These are phyloP conservation scores for human DNA, from an alignment of 2,113 vertebrate genomes.

Conservation along the genomic window GRCh38 chr1:228078001-228078500, in stretches of 20 bases:
- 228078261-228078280: not conserved
- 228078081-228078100: not conserved
- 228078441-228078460: not conserved
- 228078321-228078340: not conserved
- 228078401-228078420: not conserved
- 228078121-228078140: not conserved
- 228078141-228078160: not conserved
- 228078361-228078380: not conserved
- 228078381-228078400: not conserved
- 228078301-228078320: not conserved
- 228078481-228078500: too few relatives aligned
- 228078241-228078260: not conserved
- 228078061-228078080: not conserved
- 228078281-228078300: not conserved
- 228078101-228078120: not conserved
- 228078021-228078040: not conserved
- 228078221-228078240: too few relatives aligned
- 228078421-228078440: not conserved
- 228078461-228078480: not conserved
- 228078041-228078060: not conserved
- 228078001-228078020: not conserved
- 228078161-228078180: too few relatives aligned
- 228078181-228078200: not conserved
- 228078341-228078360: not conserved
- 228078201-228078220: not conserved